phyloP scores from a whole-genome alignment of 2,113 vertebrate genomes.

The Podarcis cretensis region DNA sequence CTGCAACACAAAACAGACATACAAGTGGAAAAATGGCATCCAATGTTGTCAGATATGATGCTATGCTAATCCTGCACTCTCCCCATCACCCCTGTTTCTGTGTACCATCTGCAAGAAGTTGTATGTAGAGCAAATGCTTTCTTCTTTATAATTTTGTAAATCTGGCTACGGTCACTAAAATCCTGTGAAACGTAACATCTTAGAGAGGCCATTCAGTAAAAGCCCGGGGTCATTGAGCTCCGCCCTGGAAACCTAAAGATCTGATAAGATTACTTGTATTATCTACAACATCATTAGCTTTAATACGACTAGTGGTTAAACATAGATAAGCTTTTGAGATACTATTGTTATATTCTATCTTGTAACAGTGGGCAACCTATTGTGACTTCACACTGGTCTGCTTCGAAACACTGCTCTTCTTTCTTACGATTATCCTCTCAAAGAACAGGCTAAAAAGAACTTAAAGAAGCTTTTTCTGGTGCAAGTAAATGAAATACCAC shows the following conservation, averaged over 20 bases:
- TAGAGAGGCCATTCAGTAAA: conserved; percentile 23
- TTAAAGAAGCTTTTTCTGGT: conserved; percentile 35
- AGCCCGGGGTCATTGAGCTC: background rate
- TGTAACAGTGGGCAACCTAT: conserved; percentile 56
- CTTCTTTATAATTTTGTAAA: conserved; percentile 47
- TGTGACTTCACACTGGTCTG: conserved; percentile 50
- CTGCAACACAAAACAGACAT: background rate
- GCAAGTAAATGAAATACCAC: conserved; percentile 19
- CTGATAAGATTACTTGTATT: conserved; percentile 62
- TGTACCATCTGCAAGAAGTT: conserved; percentile 39
- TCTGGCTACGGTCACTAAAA: conserved; percentile 44
- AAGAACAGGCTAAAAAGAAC: conserved; percentile 50
- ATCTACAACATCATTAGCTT: conserved; percentile 68
- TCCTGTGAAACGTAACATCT: conserved; percentile 36
- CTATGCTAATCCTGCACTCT: background rate
- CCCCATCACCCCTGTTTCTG: background rate
- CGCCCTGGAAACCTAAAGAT: conserved; percentile 12
- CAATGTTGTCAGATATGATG: background rate
- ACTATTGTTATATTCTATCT: conserved; percentile 67
- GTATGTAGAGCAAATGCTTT: conserved; percentile 51
- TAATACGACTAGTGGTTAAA: conserved; percentile 66
- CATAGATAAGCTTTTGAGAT: conserved; percentile 63
- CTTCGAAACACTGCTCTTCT: conserved; percentile 39
- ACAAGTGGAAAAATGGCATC: background rate
- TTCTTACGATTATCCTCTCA: conserved; percentile 34